Evolutionary conservation across 2,888 invertebrate genomes (phyloP).

Genomic region (Dysmachus trigonus): DNA sequence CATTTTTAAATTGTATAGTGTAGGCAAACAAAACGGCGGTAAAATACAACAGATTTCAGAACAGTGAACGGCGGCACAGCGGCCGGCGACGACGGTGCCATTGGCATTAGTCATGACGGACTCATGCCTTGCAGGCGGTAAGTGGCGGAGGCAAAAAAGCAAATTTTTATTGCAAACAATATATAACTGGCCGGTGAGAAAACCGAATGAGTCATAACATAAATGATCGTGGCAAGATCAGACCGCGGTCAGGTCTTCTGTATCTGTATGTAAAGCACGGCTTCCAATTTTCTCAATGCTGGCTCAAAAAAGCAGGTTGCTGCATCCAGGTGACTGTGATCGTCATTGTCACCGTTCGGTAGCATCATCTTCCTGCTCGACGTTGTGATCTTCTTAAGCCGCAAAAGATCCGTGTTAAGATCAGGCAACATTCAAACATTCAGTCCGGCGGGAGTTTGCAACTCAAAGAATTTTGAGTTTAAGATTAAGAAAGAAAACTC

Average conservation of each 20-base stretch:
- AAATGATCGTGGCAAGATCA: not conserved
- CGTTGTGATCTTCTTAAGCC: not conserved
- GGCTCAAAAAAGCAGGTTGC: not conserved
- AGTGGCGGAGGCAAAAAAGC: not conserved
- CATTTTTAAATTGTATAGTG: not conserved
- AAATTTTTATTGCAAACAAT: not conserved
- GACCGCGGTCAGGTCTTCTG: not conserved
- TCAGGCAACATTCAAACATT: not conserved
- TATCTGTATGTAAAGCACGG: not conserved
- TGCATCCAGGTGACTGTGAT: not conserved
- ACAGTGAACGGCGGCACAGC: not conserved
- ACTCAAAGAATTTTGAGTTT: not conserved
- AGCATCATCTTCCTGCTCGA: not conserved
- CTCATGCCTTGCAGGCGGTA: not conserved
- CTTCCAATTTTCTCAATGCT: not conserved
- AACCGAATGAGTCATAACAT: conserved; percentile 16
- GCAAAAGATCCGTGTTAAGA: not conserved
- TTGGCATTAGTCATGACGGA: conserved; percentile 18
- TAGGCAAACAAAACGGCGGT: not conserved
- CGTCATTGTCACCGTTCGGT: not conserved
- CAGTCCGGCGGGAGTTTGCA: not conserved
- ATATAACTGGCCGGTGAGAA: not conserved
- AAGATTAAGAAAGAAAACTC: not conserved
- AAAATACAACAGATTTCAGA: not conserved
- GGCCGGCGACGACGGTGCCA: not conserved